These are phyloP conservation scores for Halcyon malimbica DNA, from an alignment of 2,113 vertebrate genomes.

Conservation along the genomic window DNA sequence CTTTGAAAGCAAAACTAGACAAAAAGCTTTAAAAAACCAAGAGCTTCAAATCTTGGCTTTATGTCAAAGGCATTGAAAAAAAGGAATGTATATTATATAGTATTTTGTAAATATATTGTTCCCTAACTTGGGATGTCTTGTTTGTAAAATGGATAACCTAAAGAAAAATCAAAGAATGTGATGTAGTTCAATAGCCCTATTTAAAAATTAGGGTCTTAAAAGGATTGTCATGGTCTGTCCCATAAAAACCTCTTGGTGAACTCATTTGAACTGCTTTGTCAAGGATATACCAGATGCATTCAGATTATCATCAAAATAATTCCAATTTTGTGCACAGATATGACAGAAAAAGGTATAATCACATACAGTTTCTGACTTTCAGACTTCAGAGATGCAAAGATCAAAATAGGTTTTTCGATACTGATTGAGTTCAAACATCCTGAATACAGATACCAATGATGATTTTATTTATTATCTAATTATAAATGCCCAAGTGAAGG, in stretches of 20 bases:
- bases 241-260: neutral
- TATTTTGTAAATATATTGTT: neutral
- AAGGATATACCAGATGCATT: neutral
- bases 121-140: neutral
- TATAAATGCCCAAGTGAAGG: neutral
- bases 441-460: neutral
- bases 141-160: neutral
- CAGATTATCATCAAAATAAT: neutral
- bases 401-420: neutral
- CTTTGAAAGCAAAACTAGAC: neutral
- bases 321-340: neutral
- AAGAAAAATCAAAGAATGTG: neutral
- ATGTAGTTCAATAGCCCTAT: neutral
- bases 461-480: neutral
- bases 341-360: neutral
- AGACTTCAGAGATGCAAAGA: neutral
- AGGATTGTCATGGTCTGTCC: neutral
- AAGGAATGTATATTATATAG: no score
- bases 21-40: neutral
- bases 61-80: neutral
- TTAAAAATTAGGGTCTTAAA: neutral
- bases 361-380: neutral
- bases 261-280: neutral
- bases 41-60: neutral
- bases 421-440: neutral